Base-by-base conservation (phyloP, 2,888 invertebrate species). In the Synanthedon tipuliformis region DNA sequence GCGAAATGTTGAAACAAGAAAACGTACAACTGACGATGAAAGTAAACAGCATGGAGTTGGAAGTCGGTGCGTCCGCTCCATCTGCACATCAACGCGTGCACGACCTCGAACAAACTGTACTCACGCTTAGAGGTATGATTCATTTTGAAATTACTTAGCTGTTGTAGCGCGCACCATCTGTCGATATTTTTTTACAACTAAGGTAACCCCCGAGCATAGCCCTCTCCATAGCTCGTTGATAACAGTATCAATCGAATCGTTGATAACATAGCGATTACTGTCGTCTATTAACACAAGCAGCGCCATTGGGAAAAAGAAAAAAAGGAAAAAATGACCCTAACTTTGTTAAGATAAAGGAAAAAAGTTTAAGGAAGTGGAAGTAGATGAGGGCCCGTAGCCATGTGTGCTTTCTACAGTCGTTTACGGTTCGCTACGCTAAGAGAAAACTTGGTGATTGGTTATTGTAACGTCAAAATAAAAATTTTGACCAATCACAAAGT, bases 1-100 rank as follows among this genome's bases (percentile, higher is more conserved):
- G 90, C 50, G 81, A 90, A 50, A 89, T 90, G 67, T 66, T 91
- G 0, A 91, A 91, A 61, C 90, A 90, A 61, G 90, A 91, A 64
- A 88, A 90, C 61, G 81, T 89, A 7, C 89, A 89, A 57, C 58
- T 88, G 54, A 78, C 77, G 2, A 63, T 81, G n/a, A 72, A 74
- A 53, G 69, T 81, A 34, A 78, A 69, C 51, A 64, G 77, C 0
- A 51, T 78, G 40, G 86, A 84, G 51, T 7, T 49, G 18, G 45
- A 45, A 8, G 8, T n/a, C n/a, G 61, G 64, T 0, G 53, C 64
- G 0, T 80, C 83, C 0, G 60, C 69, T 1, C 71, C 74, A 1
- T 60, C 71, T 0, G 64, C 72, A 27, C 78, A 77, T 12, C 81
- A 84, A 51, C 73, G 86, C 16, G 69, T 85, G 58, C 79, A 73